Base-by-base conservation (phyloP, 2,888 invertebrate species). In the Melipona beecheii region DNA sequence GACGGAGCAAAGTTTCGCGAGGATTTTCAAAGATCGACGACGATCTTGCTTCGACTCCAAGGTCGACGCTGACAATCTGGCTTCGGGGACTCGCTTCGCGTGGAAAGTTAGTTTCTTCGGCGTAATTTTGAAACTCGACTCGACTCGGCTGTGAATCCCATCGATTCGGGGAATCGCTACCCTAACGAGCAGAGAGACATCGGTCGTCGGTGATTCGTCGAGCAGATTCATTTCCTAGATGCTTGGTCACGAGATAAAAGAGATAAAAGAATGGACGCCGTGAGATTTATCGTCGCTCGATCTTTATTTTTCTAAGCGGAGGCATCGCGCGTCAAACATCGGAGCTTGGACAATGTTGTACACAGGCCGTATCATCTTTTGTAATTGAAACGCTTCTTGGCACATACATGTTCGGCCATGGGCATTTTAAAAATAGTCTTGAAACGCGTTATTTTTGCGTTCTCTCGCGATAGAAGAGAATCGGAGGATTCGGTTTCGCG, bases 321-420 rank as follows among this genome's bases (percentile, higher is more conserved):
- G 24, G 58, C 64, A 15, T 36, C 36, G n/a, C 36, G 43, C 36
- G 64, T 65, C 64, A 36, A 36, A 13, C 64, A 21, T 21, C 4
- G 36, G 31, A 36, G 11, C 62, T 62, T 21, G 64, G 36, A 64
- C 64, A 64, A 64, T 64, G 36, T 36, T 36, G 15, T 21, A 36
- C 21, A 31, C 64, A 65, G 36, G 5, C 36, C 3, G 71, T 60
- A 21, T 71, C 27, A 58, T 71, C 71, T 71, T 71, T 60, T 71
- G 71, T 58, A 71, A 71, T 71, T 58, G 71, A 71, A 71, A 58
- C 71, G 58, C 71, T 71, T 71, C 71, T 58, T 58, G 71, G 71
- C 60, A 58, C 70, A 54, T 71, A 36, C 56, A 58, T 19, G 71
- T 43, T 58, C 19, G 21, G 13, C 36, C 64, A 21, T 21, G 4